Percentiles rank a stretch among this genome's conserved stretches.
Conservation (phyloP, 2,113 vertebrate species). For the Taxidea taxus region DNA sequence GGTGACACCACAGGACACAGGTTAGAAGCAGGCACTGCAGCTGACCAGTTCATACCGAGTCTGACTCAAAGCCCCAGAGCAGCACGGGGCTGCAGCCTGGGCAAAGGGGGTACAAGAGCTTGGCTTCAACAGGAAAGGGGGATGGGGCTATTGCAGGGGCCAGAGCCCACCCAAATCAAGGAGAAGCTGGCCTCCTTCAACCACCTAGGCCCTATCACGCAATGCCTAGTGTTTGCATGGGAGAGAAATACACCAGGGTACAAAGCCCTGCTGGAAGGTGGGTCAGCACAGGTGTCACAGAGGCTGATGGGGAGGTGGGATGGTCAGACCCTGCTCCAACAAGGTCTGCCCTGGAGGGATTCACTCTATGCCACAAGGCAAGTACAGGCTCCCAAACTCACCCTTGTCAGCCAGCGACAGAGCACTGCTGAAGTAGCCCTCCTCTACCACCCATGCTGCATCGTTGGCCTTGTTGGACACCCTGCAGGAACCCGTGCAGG, state of each 20-base stretch:
- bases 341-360: not conserved
- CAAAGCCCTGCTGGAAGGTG: not conserved
- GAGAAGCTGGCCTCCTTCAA: not conserved
- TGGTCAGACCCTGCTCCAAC: not conserved
- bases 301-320: not conserved
- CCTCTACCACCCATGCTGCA: slow-evolving; percentile 86
- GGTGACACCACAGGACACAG: not conserved
- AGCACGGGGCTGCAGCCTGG: not conserved
- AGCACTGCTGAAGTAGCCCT: slow-evolving; percentile 94
- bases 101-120: not conserved
- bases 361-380: not conserved
- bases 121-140: not conserved
- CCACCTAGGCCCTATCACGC: not conserved
- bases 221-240: not conserved
- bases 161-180: not conserved
- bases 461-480: slow-evolving; percentile 92
- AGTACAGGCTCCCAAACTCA: slow-evolving; percentile 21
- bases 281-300: not conserved
- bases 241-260: not conserved
- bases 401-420: slow-evolving; percentile 94
- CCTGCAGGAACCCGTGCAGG: slow-evolving; percentile 92
- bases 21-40: not conserved
- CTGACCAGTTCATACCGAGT: not conserved
- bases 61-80: no score
- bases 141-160: not conserved